Evolutionary conservation across 2,888 invertebrate genomes (phyloP), one percentile per base, ranked within the genome.

Genomic region (Phaedon cochleariae): DNA sequence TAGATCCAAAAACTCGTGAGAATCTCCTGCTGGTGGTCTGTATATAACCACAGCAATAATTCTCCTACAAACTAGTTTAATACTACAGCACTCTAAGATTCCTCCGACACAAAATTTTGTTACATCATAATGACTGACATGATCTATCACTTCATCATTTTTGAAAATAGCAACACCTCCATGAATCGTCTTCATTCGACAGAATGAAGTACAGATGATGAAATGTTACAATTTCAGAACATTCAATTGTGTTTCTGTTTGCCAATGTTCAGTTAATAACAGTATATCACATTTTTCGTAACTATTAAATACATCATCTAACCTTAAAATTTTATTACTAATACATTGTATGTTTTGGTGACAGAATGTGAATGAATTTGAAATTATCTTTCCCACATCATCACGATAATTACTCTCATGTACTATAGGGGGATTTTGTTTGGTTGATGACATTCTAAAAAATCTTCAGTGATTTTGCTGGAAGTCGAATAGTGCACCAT

Each of bases 151-250:
- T n/a, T n/a, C n/a, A n/a, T n/a, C n/a, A n/a, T n/a, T n/a, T n/a
- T n/a, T n/a, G n/a, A n/a, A 29, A 26, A 29, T 52, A 29, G 52
- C 52, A 52, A 52, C 52, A 52, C 52, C 52, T 52, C 52, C 18
- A 52, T 29, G 52, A 6, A 17, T 15, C 4, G 29, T 52, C 22
- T 52, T 52, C 15, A 52, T 52, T 29, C 29, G 26, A 52, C 52
- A 52, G 17, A 52, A 52, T 52, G 52, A 52, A 15, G 52, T 52
- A 52, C 52, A 52, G 52, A 52, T 52, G 52, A 12, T 52, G 17
- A 52, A 52, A 6, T 52, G n/a, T 29, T 52, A 22, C n/a, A n/a
- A n/a, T n/a, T n/a, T n/a, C n/a, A n/a, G n/a, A n/a, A n/a, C n/a
- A n/a, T n/a, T n/a, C n/a, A n/a, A n/a, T n/a, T n/a, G n/a, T n/a